Evolutionary conservation across 2,797 vertebrate species (phyloP).

Genomic region (Acanthurus tractus): DNA sequence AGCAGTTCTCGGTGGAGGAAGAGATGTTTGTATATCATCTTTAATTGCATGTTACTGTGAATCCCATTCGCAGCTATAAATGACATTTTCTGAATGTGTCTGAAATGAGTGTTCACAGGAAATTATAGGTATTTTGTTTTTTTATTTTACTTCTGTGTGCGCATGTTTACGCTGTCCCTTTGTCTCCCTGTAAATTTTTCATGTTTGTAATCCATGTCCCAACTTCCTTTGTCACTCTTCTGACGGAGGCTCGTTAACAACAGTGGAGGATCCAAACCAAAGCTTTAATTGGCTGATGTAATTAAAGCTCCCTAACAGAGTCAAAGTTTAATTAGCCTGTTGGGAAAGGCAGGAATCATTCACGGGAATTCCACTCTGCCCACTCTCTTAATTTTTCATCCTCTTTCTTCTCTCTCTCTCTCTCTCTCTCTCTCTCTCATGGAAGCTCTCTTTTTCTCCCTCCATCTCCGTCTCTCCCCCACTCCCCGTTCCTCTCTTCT

Average conservation of each 20-base stretch:
- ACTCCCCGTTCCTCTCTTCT: conserved; percentile 32
- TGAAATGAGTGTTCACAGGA: not conserved
- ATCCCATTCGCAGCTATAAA: not conserved
- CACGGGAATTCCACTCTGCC: conserved; percentile 44
- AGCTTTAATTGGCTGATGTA: conserved; percentile 80
- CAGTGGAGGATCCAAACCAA: conserved; percentile 59
- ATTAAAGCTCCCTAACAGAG: conserved; percentile 80
- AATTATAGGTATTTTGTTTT: not conserved
- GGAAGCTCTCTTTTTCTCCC: too few species aligned
- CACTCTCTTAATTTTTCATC: conserved; percentile 37
- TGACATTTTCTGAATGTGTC: conserved; percentile 9
- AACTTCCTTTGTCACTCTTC: conserved; percentile 34
- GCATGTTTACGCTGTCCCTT: conserved; percentile 2
- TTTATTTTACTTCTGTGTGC: not conserved
- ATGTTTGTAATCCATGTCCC: conserved; percentile 42
- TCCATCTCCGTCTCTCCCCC: not conserved
- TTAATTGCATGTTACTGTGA: conserved; percentile 18
- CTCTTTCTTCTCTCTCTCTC: conserved; percentile 18
- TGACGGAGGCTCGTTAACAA: conserved; percentile 70
- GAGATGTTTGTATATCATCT: conserved; percentile 3
- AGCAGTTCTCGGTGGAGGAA: conserved; percentile 7
- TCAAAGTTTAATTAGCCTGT: conserved; percentile 83
- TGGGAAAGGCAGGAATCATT: conserved; percentile 66
- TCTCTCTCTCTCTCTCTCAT: not conserved
- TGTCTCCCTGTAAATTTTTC: conserved; percentile 9